phyloP scores from a whole-genome alignment of 2,888 invertebrate genomes.

The Drosophila cyrtoloma region DNA sequence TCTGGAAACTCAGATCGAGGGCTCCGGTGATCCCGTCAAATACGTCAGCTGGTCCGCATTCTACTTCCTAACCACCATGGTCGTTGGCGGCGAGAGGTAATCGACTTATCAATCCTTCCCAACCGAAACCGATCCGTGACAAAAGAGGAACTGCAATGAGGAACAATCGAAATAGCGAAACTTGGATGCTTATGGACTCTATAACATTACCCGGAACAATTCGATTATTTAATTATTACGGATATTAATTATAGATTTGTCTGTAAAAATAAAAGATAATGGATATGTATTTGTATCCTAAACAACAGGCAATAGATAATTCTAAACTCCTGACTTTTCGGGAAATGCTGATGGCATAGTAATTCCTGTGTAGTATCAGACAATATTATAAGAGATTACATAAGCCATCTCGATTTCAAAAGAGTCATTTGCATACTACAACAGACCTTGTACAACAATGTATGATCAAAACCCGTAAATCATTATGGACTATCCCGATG shows the following conservation, averaged over 20 bases:
- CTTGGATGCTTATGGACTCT: no score
- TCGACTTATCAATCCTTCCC: background rate
- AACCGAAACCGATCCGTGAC: background rate
- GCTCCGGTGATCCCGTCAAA: slow-evolving; percentile 29
- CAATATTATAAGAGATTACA: background rate
- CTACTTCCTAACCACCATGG: slow-evolving; percentile 44
- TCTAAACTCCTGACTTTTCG: background rate
- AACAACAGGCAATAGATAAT: no score
- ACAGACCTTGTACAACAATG: background rate
- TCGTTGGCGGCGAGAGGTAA: slow-evolving; percentile 46
- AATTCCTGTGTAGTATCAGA: background rate
- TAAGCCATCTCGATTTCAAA: background rate
- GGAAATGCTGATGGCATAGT: background rate
- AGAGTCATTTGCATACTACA: background rate
- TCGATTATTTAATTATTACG: background rate
- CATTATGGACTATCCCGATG: background rate
- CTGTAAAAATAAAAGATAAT: no score
- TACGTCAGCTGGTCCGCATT: slow-evolving; percentile 62
- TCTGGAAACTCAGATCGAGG: slow-evolving; percentile 34
- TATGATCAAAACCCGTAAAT: background rate
- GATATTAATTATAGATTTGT: background rate
- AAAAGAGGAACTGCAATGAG: background rate
- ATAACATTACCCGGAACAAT: background rate
- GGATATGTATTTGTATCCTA: no score
- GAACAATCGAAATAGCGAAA: background rate